Evolutionary conservation across 2,888 invertebrate species (phyloP), one percentile per base, ranked within the genome.

Genomic region (Meteorus colon): DNA sequence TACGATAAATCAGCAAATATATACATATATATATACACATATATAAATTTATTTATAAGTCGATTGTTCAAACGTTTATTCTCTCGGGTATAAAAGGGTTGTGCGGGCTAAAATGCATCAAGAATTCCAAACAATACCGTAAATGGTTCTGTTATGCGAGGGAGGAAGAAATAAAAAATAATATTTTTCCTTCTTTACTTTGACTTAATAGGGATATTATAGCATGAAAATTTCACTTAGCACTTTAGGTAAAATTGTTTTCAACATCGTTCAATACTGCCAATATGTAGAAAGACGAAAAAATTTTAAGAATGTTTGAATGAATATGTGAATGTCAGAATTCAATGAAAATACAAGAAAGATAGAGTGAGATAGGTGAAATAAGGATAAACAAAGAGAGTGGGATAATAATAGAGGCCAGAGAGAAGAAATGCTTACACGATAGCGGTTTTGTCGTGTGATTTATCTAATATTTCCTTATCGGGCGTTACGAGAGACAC

Each of bases 391-490:
- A 74, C 72, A 78, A 76, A 77, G 77, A 80, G 78, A 73, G 78
- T 75, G 70, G 59, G 59, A 31, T 27, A 34, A 85, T 84, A 83
- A 85, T 84, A 84, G 78, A 82, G 81, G 82, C 80, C 63, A 45
- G 59, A 71, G 79, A 79, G 34, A 37, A 71, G 80, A 79, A 81
- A 80, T 81, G 78, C 76, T 45, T 77, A 74, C 72, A 80, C 77
- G 75, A 74, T 76, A 77, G 78, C 79, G 80, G 78, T 77, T 74
- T 74, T 78, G 77, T 82, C 80, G 81, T 79, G 85, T 84, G 86
- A 86, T 87, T 87, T 87, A 87, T 87, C 85, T 86, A 85, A 86
- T 83, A 82, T 84, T 83, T 81, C 87, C 87, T 86, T 87, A 86
- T 87, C 82, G 82, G 86, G 86, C 79, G 75, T 67, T 73, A 70